These are phyloP conservation scores for Panzeria rudis DNA, from an alignment of 2,888 invertebrate genomes.

Conservation along the genomic window DNA sequence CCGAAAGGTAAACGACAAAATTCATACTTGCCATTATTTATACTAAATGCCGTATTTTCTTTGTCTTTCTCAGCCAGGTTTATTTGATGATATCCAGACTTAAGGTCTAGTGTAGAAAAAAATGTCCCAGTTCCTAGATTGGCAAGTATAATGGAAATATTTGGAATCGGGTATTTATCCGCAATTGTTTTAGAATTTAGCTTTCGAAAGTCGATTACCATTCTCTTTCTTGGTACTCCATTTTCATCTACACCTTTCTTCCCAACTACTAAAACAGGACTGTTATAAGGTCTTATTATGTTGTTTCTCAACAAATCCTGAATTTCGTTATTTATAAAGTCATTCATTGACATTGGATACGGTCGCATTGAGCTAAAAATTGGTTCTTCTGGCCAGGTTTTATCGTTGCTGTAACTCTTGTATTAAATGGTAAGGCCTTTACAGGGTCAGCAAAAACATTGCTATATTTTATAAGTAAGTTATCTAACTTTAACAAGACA, in stretches of 20 bases:
- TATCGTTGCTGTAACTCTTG: conserved; percentile 27
- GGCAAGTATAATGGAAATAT: neutral
- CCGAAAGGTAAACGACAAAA: conserved; percentile 16
- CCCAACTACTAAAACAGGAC: conserved; percentile 8
- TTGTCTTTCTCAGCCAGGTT: conserved; percentile 1
- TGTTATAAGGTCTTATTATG: conserved; percentile 6
- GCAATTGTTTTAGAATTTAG: conserved; percentile 4
- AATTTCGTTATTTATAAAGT: conserved; percentile 26
- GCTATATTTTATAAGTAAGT: too few relatives aligned
- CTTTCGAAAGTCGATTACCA: conserved; percentile 5
- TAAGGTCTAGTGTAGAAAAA: conserved; percentile 3
- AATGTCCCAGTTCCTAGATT: neutral
- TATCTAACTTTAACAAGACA: neutral
- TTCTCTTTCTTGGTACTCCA: neutral
- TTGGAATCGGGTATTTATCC: neutral
- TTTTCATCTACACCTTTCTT: conserved; percentile 2
- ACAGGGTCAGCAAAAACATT: neutral
- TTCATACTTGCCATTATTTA: conserved; percentile 10
- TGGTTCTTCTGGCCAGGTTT: conserved; percentile 1
- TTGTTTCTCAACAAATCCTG: neutral
- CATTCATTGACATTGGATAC: conserved; percentile 32
- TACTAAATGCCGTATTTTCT: conserved; percentile 1
- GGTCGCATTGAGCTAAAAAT: conserved; percentile 11
- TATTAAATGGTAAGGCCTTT: neutral
- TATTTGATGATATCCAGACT: too few relatives aligned